Percentiles rank a stretch among this genome's conserved stretches.
phyloP scores from a whole-genome alignment of 2,113 vertebrate genomes.

The Acanthisitta chloris region DNA sequence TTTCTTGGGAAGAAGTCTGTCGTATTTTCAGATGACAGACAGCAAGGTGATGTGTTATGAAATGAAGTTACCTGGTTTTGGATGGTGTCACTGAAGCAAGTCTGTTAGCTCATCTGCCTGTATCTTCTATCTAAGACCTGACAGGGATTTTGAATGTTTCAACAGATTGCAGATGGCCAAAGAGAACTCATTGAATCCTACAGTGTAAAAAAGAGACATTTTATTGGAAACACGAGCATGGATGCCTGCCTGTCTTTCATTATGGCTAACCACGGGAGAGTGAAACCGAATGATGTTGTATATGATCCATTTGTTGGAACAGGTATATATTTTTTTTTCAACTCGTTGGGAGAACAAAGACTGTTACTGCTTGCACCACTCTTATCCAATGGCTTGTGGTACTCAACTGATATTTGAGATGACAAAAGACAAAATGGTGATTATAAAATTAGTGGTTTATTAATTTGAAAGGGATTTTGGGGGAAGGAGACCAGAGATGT shows the following conservation, averaged over 20 bases:
- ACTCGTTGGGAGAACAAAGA: neutral
- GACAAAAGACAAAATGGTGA: neutral
- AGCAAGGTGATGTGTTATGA: neutral
- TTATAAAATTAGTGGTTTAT: neutral
- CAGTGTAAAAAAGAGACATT: slow-evolving; percentile 96
- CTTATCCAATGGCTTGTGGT: neutral
- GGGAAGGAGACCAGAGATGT: neutral
- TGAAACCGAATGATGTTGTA: slow-evolving; percentile 90
- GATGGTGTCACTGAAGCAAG: neutral
- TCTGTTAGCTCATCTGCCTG: neutral
- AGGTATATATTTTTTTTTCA: slow-evolving; percentile 73
- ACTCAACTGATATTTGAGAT: neutral
- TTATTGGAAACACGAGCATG: slow-evolving; percentile 99
- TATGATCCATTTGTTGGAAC: slow-evolving; percentile 99
- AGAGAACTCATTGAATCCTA: slow-evolving; percentile 86
- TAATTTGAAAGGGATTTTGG: neutral
- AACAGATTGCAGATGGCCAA: slow-evolving; percentile 93
- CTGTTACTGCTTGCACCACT: neutral
- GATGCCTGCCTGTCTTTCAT: slow-evolving; percentile 95
- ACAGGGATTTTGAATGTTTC: slow-evolving; percentile 11
- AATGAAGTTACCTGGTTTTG: neutral
- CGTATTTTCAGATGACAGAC: neutral
- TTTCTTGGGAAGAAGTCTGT: neutral
- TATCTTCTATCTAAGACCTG: neutral
- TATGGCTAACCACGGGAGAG: slow-evolving; percentile 95